phyloP scores from a whole-genome alignment of 2,113 vertebrate genomes.

The Ornithorhynchus anatinus region DNA sequence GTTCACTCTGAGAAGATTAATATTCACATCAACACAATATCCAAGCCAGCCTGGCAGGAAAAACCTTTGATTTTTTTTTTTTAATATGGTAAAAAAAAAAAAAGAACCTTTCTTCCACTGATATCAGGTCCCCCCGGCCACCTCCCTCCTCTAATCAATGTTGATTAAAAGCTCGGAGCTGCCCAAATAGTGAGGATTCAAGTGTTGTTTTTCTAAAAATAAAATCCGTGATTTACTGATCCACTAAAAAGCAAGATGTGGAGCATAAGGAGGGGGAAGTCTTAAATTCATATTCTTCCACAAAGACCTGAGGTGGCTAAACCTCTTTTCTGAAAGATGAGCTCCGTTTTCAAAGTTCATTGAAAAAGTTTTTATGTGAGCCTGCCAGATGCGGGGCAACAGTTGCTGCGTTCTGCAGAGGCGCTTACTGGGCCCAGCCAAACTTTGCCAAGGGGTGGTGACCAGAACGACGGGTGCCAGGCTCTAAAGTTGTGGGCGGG shows the following conservation, averaged over 20 bases:
- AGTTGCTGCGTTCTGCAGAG: slow-evolving; percentile 18
- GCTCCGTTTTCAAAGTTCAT: not conserved
- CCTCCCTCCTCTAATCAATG: not conserved
- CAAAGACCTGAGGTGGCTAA: slow-evolving; percentile 31
- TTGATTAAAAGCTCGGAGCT: slow-evolving; percentile 3
- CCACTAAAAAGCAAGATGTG: slow-evolving; percentile 16
- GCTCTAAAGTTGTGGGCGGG: not conserved
- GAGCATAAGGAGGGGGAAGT: slow-evolving; percentile 15
- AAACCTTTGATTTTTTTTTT: not conserved
- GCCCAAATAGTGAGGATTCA: not conserved
- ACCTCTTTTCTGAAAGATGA: slow-evolving; percentile 6
- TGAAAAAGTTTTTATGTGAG: slow-evolving; percentile 11
- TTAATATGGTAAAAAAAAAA: not conserved
- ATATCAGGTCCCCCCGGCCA: not conserved
- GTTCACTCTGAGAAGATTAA: slow-evolving; percentile 30
- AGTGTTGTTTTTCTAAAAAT: no score
- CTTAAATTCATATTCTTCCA: slow-evolving; percentile 20
- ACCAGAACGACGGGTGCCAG: not conserved
- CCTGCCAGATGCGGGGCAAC: slow-evolving; percentile 15
- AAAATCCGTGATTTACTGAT: slow-evolving; percentile 7
- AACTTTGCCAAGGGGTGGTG: not conserved
- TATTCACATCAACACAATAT: slow-evolving; percentile 10
- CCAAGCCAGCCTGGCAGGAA: slow-evolving; percentile 30
- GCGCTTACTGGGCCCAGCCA: not conserved
- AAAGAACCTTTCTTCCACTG: not conserved